Evolutionary conservation across 2,888 invertebrate genomes (phyloP), one percentile per base, ranked within the genome.

Genomic region (Amblyteles armatorius): DNA sequence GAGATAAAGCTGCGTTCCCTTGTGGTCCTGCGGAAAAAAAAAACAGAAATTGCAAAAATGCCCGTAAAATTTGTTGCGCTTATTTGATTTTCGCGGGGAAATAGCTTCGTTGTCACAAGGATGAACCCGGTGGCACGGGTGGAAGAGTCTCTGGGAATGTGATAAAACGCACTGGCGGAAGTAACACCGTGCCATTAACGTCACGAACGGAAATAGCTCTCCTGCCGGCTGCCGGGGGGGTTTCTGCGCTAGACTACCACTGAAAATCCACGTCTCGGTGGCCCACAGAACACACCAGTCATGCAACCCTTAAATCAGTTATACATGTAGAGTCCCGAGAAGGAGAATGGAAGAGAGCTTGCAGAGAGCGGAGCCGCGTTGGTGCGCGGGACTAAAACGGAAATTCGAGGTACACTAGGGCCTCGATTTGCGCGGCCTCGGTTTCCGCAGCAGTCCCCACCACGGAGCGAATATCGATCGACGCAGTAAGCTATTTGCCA

Each of bases 1-100:
- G 88, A 99, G 95, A 94, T 98, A 99, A 81, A 99, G 95, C 92
- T 98, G 98, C 89, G 97, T 97, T 60, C 98, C 98, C 94, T 98
- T 96, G 94, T 98, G 98, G 94, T 99, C 99, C 98, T 98, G 94
- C 33, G 7, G 7, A 29, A 93, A 92, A 26, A 85, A 33, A 36
- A 79, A 83, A 52, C 2, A n/a, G 22, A 50, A 22, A 69, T 57
- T 63, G 1, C 11, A 16, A 65, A 77, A 80, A 19, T 19, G 7
- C n/a, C 3, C 57, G 26, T 11, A 57, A 57, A 22, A 26, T 57
- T 57, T 5, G 9, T 40, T 40, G 40, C 7, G 40, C 22, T 55
- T 22, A 22, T 22, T 19, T 22, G 55, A 22, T 55, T 55, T 57
- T 57, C 13, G 57, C 26, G 57, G 26, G 57, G 26, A n/a, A 65